These are phyloP conservation scores for Cydia pomonella DNA, from an alignment of 1,140 invertebrate genomes.

Conservation along the genomic window DNA sequence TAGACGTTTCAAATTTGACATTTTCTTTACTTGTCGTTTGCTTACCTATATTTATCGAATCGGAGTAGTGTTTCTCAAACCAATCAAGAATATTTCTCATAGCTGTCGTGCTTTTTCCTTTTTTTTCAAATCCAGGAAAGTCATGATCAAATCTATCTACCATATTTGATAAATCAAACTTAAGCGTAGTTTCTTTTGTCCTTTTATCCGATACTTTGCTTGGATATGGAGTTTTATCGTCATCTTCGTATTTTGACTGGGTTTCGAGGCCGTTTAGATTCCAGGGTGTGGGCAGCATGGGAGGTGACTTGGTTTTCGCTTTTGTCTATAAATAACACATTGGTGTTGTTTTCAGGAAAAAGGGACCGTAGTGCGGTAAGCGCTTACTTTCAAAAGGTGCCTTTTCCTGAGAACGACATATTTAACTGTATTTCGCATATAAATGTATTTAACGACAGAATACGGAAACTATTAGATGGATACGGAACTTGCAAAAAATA, in stretches of 20 bases:
- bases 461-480: too few species aligned
- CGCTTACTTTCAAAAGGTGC: neutral
- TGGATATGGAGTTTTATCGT: neutral
- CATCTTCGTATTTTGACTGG: neutral
- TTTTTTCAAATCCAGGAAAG: neutral
- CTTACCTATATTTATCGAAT: neutral
- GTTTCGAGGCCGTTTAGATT: neutral
- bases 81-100: neutral
- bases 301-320: neutral
- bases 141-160: neutral
- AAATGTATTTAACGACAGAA: too few species aligned
- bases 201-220: neutral
- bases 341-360: slow-evolving; percentile 11
- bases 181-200: neutral
- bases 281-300: neutral
- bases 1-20: neutral
- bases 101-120: neutral
- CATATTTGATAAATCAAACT: neutral
- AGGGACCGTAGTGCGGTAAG: neutral
- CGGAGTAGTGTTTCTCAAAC: neutral
- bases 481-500: too few species aligned
- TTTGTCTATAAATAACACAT: neutral
- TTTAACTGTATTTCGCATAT: neutral
- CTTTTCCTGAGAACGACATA: slow-evolving; percentile 9
- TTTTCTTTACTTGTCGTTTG: neutral